Conservation (phyloP, 2,113 vertebrate genomes). For the Phalacrocorax pelagicus region DNA sequence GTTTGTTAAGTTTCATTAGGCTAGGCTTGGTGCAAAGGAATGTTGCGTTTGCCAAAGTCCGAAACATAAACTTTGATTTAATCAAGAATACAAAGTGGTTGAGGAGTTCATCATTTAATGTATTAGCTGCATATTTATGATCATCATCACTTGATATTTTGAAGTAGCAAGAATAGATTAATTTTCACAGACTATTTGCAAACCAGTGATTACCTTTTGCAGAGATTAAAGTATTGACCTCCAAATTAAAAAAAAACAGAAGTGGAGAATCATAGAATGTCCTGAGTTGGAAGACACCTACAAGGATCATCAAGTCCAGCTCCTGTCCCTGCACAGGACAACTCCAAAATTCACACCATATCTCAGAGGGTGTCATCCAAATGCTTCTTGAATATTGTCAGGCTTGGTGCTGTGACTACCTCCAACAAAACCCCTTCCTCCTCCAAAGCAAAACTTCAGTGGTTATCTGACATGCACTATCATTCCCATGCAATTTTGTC, state of each 20-base stretch:
- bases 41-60: neutral
- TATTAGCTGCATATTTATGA: neutral
- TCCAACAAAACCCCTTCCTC: neutral
- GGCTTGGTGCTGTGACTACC: no score
- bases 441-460: neutral
- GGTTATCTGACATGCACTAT: neutral
- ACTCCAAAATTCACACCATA: no score
- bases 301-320: no score
- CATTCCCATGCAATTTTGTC: neutral
- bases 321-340: no score
- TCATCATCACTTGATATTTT: neutral
- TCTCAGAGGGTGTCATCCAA: no score
- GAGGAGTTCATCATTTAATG: neutral
- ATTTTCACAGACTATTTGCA: neutral
- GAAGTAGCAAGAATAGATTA: neutral
- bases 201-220: neutral
- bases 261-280: neutral
- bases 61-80: neutral
- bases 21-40: neutral
- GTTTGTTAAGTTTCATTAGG: neutral
- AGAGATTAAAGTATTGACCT: neutral
- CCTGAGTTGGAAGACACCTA: no score
- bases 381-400: no score
- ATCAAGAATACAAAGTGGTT: neutral
- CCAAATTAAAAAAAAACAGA: neutral